phyloP scores from a whole-genome alignment of 2,113 vertebrate genomes.

The Laticauda colubrina region DNA sequence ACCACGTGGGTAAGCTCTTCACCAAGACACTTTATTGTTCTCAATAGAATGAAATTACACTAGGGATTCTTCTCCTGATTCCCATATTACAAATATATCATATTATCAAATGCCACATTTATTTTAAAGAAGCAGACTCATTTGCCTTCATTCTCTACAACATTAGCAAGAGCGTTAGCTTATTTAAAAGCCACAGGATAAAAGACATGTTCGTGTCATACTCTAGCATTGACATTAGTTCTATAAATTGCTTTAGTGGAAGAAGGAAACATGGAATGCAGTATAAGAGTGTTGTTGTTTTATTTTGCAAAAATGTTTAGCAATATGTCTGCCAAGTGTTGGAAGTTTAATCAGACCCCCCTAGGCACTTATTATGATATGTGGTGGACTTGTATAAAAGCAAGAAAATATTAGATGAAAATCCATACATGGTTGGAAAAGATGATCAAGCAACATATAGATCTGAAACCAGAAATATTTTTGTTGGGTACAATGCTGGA shows the following conservation, averaged over 20 bases:
- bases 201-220: neutral
- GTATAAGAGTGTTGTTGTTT: neutral
- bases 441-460: no score
- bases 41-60: constrained; percentile 23
- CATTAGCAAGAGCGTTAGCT: neutral
- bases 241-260: neutral
- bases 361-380: no score
- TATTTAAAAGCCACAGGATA: constrained; percentile 2
- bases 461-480: no score
- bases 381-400: no score
- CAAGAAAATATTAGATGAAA: no score
- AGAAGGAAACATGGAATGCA: accelerated
- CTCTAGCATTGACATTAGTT: neutral
- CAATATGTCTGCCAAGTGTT: no score
- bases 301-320: neutral
- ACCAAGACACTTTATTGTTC: neutral
- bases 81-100: neutral
- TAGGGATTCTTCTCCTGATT: constrained; percentile 7
- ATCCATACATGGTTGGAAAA: no score
- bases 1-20: constrained; percentile 8
- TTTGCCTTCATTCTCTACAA: neutral
- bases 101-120: neutral
- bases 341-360: no score
- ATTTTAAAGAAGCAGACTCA: constrained; percentile 16
- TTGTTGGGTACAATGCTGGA: no score